Conservation (phyloP, 2,113 vertebrate genomes). For the Sakesphorus luctuosus region DNA sequence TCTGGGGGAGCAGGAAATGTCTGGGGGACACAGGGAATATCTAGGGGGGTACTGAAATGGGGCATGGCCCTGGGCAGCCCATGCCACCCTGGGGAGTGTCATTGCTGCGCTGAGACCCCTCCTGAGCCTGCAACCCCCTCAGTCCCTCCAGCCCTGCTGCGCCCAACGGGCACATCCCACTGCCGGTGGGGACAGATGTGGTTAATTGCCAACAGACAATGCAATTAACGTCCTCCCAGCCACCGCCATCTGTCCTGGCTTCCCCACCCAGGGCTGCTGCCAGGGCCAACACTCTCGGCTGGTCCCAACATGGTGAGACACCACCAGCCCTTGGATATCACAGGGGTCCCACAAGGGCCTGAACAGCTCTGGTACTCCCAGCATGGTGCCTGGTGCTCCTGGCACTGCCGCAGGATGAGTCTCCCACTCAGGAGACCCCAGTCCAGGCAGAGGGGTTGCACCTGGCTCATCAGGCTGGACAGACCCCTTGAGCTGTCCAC, state of each 20-base stretch:
- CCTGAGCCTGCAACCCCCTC: not conserved
- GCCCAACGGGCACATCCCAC: not conserved
- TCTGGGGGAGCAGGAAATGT: not conserved
- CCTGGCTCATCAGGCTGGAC: rapidly evolving
- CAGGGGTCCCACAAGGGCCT: not conserved
- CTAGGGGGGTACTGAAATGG: not conserved
- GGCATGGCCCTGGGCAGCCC: rapidly evolving
- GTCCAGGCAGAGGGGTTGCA: rapidly evolving
- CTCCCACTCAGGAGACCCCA: rapidly evolving
- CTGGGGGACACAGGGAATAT: not conserved
- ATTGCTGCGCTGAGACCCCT: not conserved
- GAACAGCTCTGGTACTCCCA: rapidly evolving
- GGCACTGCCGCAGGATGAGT: not conserved
- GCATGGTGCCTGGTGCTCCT: not conserved
- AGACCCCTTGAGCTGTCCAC: rapidly evolving
- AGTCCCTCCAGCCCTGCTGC: rapidly evolving
- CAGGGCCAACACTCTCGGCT: not conserved
- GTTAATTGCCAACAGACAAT: not conserved
- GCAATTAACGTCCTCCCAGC: not conserved
- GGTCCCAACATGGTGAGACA: not conserved
- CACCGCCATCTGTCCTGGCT: not conserved
- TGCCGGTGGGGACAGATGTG: not conserved
- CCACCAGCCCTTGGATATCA: too few relatives aligned
- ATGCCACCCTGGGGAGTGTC: not conserved
- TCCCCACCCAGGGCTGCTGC: not conserved